Evolutionary conservation across 2,113 vertebrate species (phyloP), one percentile per base, ranked within the genome.

Genomic region (Syngnathus scovelli): DNA sequence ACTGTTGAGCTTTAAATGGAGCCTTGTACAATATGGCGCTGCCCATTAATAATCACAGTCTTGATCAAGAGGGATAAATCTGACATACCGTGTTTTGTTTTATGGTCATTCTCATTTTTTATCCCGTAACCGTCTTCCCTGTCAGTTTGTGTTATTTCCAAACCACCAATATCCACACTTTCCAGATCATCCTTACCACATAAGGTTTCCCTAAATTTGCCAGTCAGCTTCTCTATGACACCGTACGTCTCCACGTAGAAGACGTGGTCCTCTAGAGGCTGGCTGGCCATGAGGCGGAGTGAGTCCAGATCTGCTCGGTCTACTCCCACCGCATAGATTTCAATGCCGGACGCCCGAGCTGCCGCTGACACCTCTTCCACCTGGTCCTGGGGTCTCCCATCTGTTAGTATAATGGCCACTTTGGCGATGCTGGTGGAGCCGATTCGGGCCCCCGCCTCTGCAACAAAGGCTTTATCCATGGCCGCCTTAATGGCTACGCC

Each of bases 161-260:
- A 65, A 74, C 79, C 75, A 44, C 75, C 68, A 72, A 54, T 67
- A 72, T 78, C 84, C 11, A 74, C 80, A 55, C 79, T 83, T 61
- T 79, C 77, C 38, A 86, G 78, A 52, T 80, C 85, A 79, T 86
- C 79, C 93, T 94, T 94, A 98, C 96, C 94, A 70, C 96, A 99
- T 61, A 99, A 92, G 19, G 93, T 93, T 75, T 95, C 90, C 89
- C 93, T 93, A 89, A 99, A 98, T 75, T 91, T 93, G 52, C 93
- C 92, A 6, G 95, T 93, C 66, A 98, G 93, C 75, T 95, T 98
- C 89, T 98, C 94, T 0, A 98, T 98, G 84, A 98, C 94, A 0
- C 94, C 94, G 0, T 96, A 98, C 38, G 93, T 98, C 89, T 99
- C 95, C 91, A 96, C 95, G 11, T 95, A 99, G 86, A 95, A 96